phyloP scores from a whole-genome alignment of 2,888 invertebrate species.

The Anorthoa munda region DNA sequence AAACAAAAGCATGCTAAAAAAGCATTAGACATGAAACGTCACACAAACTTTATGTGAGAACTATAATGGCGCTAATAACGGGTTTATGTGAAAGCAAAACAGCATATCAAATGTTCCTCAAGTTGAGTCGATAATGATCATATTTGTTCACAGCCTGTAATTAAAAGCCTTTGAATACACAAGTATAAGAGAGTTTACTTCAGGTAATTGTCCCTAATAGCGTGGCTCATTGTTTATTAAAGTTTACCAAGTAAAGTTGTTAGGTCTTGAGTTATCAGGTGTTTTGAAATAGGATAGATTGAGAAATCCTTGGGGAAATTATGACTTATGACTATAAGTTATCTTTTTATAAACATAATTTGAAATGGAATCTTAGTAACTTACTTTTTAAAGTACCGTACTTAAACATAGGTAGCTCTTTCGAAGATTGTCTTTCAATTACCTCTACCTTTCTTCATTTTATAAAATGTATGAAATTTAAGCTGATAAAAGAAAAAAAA shows the following conservation, averaged over 20 bases:
- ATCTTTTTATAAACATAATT: no score
- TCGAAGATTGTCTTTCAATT: no score
- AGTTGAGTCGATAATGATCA: conserved; percentile 43
- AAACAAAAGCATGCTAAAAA: conserved; percentile 5
- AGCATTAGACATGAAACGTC: background rate
- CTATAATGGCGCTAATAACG: background rate
- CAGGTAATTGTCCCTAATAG: conserved; percentile 55
- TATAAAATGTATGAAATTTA: no score
- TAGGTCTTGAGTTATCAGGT: conserved; percentile 2
- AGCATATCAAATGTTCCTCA: conserved; percentile 40
- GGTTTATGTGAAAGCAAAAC: conserved; percentile 33
- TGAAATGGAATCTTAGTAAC: no score
- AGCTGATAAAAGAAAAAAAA: no score
- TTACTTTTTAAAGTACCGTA: no score
- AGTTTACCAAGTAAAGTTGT: conserved; percentile 20
- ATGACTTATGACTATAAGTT: background rate
- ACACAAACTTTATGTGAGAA: conserved; percentile 19
- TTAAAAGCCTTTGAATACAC: conserved; percentile 55
- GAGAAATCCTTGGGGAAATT: background rate
- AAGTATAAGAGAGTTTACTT: conserved; percentile 29
- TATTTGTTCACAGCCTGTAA: conserved; percentile 41
- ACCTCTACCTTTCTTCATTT: no score
- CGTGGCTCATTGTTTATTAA: conserved; percentile 41
- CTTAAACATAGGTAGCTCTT: no score
- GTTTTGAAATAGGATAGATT: background rate